phyloP scores from a whole-genome alignment of 2,888 invertebrate genomes.

The Neria commutata region DNA sequence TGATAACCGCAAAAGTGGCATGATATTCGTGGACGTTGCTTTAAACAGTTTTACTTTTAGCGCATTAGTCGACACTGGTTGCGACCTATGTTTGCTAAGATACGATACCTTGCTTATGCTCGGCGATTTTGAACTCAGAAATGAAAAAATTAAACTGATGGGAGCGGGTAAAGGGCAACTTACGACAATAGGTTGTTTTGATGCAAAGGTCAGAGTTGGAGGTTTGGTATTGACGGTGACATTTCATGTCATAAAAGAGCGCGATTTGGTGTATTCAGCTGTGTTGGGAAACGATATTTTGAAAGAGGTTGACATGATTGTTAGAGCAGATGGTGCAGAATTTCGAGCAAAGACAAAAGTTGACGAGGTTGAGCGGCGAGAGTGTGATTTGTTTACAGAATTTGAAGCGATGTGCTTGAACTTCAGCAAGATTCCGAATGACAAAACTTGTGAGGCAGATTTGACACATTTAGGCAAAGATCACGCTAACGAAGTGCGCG shows the following conservation, averaged over 20 bases:
- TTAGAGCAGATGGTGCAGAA: neutral
- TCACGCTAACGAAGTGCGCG: neutral
- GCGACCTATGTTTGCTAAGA: conserved; percentile 14
- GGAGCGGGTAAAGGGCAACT: conserved; percentile 7
- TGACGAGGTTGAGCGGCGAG: too few relatives aligned
- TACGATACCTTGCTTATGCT: conserved; percentile 11
- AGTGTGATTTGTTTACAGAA: too few relatives aligned
- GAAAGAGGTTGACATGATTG: neutral
- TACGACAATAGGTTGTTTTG: conserved; percentile 12
- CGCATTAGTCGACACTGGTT: conserved; percentile 21
- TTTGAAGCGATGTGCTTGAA: neutral
- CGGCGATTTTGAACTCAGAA: neutral
- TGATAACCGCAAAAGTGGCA: neutral
- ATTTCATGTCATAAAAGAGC: conserved; percentile 10
- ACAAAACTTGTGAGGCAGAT: neutral
- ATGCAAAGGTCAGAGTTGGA: neutral
- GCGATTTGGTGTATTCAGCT: conserved; percentile 9
- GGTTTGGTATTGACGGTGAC: neutral
- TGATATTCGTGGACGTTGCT: too few relatives aligned
- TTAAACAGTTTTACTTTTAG: neutral
- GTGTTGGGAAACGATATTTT: conserved; percentile 17
- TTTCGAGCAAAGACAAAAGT: neutral
- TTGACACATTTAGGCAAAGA: neutral
- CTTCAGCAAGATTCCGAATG: neutral
- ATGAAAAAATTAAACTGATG: neutral